These are phyloP conservation scores for Drosophila sechellia DNA, from an alignment of 1,140 invertebrate species.

Conservation along the genomic window DNA sequence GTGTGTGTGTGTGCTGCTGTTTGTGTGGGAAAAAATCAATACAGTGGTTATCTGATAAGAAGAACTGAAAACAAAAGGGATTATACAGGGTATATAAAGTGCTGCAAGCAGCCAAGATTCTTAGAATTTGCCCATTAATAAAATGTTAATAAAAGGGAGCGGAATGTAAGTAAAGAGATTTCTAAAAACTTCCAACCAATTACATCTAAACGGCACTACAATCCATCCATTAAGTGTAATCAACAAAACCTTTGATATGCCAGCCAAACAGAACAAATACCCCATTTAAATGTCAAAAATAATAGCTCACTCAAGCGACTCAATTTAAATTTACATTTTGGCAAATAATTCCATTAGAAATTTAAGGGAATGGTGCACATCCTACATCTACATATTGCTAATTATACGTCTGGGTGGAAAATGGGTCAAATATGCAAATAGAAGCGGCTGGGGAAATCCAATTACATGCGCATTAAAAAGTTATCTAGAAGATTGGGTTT, in stretches of 20 bases:
- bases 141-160: too few species aligned
- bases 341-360: not conserved
- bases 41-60: constrained; percentile 10
- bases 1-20: not conserved
- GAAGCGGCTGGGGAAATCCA: not conserved
- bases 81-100: too few species aligned
- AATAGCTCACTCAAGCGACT: not conserved
- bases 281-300: not conserved
- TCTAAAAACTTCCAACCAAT: not conserved
- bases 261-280: not conserved
- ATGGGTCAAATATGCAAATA: not conserved
- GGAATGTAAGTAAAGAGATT: too few species aligned
- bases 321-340: not conserved
- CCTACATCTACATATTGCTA: not conserved
- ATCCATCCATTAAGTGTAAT: constrained; percentile 1
- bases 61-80: not conserved
- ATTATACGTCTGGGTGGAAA: not conserved
- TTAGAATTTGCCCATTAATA: too few species aligned
- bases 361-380: not conserved
- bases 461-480: not conserved
- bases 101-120: too few species aligned
- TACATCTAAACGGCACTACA: not conserved
- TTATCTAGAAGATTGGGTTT: too few species aligned
- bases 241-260: too few species aligned
- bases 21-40: constrained; percentile 51